Conservation (phyloP, 1,140 invertebrate species). For the Drosophila nikananu region DNA sequence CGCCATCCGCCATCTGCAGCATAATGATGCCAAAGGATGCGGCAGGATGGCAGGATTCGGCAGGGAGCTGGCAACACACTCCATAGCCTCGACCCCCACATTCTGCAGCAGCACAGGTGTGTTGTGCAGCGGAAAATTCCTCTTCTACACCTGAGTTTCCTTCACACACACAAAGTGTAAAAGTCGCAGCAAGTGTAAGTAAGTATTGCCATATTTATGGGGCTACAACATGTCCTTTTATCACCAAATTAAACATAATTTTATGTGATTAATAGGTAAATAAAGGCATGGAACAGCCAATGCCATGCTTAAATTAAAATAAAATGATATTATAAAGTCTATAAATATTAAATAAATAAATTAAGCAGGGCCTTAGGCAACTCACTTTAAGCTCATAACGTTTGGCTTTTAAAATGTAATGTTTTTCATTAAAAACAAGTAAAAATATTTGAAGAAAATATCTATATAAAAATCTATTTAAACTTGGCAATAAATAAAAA, state of each 20-base stretch:
- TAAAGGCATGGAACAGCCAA: not conserved
- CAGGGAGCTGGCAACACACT: not conserved
- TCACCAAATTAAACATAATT: not conserved
- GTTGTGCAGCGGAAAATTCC: conserved; percentile 14
- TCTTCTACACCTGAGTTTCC: not conserved
- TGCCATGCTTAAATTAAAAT: not conserved
- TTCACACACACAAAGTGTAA: not conserved
- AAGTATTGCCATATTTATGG: not conserved
- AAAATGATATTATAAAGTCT: not conserved
- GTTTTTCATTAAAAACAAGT: too few relatives aligned
- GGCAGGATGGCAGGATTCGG: not conserved
- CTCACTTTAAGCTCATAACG: too few relatives aligned
- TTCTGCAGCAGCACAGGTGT: not conserved
- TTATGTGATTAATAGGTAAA: not conserved
- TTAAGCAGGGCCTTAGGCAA: too few relatives aligned
- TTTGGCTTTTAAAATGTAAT: too few relatives aligned
- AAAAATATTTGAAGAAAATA: too few relatives aligned
- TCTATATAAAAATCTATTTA: too few relatives aligned
- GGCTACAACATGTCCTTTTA: not conserved
- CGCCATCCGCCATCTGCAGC: conserved; percentile 3
- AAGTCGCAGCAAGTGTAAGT: not conserved
- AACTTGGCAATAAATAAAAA: too few relatives aligned
- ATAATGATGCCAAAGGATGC: conserved; percentile 33
- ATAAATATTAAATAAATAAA: not conserved
- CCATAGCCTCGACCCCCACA: not conserved